These are phyloP conservation scores for Henricia sp. DNA, from an alignment of 53 echinoderm and acorn worm genomes.

Conservation along the genomic window DNA sequence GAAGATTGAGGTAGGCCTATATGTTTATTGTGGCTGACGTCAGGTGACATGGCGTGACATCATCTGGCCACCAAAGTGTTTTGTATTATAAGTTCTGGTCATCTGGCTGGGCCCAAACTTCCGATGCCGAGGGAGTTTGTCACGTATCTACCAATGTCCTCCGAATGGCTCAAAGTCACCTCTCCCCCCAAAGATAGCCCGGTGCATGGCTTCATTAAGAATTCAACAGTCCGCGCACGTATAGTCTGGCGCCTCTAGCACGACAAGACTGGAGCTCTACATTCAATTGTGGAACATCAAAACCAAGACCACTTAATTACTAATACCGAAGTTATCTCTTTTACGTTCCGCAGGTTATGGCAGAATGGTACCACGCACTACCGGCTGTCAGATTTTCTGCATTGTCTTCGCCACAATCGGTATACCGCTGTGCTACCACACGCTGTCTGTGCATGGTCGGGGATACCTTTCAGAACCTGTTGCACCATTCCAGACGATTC, in stretches of 20 bases:
- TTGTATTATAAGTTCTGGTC: no score
- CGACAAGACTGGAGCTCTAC: neutral
- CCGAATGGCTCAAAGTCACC: no score
- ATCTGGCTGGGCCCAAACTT: no score
- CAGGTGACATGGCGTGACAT: no score
- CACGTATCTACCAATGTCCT: no score
- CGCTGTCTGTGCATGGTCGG: constrained; percentile 54
- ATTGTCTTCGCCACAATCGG: constrained; percentile 55
- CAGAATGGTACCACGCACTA: constrained; percentile 41
- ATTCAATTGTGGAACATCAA: neutral
- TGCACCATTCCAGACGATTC: constrained; percentile 18
- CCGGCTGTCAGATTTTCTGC: constrained; percentile 46
- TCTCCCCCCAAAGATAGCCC: neutral
- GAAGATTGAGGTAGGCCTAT: no score
- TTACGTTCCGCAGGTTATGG: constrained; percentile 48
- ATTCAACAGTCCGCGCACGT: neutral
- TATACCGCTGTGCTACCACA: constrained; percentile 43
- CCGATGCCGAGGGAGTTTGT: no score
- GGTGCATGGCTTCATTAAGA: neutral
- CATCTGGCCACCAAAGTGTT: no score
- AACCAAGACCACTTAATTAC: neutral
- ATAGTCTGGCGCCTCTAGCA: neutral
- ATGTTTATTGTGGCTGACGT: no score
- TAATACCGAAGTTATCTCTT: neutral
- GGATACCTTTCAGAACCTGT: constrained; percentile 41